phyloP scores from a whole-genome alignment of 2,113 vertebrate species.

The Capra hircus region DNA sequence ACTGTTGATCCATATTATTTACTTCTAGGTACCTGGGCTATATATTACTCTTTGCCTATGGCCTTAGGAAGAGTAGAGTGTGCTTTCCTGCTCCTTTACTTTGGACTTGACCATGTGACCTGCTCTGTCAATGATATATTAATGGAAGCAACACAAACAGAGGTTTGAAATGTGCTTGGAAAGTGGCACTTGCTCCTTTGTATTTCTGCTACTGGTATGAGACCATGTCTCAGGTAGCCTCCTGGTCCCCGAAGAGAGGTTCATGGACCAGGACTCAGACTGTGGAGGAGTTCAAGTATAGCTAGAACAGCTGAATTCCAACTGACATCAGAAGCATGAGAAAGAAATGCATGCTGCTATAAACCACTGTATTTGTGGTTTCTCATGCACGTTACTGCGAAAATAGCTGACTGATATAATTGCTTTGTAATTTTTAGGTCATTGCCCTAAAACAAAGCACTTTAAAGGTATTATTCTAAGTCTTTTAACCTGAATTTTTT shows the following conservation, averaged over 20 bases:
- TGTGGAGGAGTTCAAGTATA: not conserved
- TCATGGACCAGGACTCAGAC: not conserved
- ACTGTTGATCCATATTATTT: not conserved
- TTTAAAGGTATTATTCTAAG: not conserved
- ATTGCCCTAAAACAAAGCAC: not conserved
- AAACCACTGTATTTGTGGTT: not conserved
- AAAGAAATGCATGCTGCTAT: not conserved
- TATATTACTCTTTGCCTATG: not conserved
- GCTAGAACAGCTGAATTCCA: not conserved
- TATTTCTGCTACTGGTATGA: not conserved
- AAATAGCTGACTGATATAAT: not conserved
- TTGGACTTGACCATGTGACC: not conserved
- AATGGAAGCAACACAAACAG: not conserved
- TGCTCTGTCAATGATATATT: not conserved
- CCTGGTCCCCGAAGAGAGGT: not conserved
- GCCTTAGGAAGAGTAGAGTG: not conserved
- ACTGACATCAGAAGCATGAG: not conserved
- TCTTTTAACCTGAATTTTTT: not conserved
- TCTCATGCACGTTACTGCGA: not conserved
- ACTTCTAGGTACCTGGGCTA: not conserved
- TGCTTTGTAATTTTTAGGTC: not conserved
- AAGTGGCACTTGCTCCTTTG: not conserved
- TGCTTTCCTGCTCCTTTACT: not conserved
- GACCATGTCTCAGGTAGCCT: not conserved
- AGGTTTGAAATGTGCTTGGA: not conserved